Conservation (phyloP, 2,888 invertebrate species). For the Parapristionchus giblindavisi region DNA sequence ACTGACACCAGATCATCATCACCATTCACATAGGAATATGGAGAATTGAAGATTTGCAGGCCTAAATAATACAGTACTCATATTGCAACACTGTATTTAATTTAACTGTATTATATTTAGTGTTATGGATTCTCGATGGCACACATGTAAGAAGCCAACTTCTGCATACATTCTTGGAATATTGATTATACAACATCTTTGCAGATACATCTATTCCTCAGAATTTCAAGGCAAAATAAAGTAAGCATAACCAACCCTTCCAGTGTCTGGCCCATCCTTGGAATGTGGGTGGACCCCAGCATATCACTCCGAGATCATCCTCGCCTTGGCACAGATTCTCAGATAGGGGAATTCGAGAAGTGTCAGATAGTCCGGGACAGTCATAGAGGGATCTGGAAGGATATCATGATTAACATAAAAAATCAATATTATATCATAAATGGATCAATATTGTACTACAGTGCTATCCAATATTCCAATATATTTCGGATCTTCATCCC, state of each 20-base stretch:
- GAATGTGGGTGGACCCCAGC: slow-evolving; percentile 69
- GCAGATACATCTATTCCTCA: too few relatives aligned
- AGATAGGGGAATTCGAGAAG: slow-evolving; percentile 50
- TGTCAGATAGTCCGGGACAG: slow-evolving; percentile 58
- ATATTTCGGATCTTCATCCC: too few relatives aligned
- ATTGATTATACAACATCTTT: too few relatives aligned
- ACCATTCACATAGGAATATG: slow-evolving; percentile 60
- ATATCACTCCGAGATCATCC: slow-evolving; percentile 68
- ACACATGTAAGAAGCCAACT: too few relatives aligned
- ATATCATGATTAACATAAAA: neutral
- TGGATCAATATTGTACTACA: neutral
- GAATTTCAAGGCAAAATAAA: too few relatives aligned
- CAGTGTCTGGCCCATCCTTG: slow-evolving; percentile 67
- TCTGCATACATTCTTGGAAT: too few relatives aligned
- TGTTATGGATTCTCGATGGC: too few relatives aligned
- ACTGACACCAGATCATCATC: slow-evolving; percentile 66
- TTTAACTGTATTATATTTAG: too few relatives aligned
- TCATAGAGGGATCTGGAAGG: slow-evolving; percentile 55
- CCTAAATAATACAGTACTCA: slow-evolving; percentile 48
- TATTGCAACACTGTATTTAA: too few relatives aligned
- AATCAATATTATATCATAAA: neutral
- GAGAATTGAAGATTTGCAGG: slow-evolving; percentile 65
- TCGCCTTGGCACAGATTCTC: slow-evolving; percentile 69
- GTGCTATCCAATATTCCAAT: too few relatives aligned
- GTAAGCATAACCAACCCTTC: slow-evolving; percentile 57